Evolutionary conservation across 2,113 vertebrate genomes (phyloP).

Genomic region (Solea senegalensis): DNA sequence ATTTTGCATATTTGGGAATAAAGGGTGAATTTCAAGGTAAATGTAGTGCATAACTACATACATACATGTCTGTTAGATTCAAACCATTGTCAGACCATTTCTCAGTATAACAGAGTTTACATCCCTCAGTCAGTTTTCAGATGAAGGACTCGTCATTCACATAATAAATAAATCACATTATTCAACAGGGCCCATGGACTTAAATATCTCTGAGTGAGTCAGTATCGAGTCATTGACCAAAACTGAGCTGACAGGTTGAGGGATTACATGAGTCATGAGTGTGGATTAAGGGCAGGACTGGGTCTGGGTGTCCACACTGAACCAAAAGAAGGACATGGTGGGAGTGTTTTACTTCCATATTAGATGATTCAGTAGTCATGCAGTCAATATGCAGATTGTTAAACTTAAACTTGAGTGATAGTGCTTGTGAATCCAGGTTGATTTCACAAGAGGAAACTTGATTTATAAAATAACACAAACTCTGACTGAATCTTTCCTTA

Average conservation of each 20-base stretch:
- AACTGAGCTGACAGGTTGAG: slow-evolving; percentile 54
- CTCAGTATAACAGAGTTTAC: too few species aligned
- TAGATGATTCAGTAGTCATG: too few species aligned
- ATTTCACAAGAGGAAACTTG: not conserved
- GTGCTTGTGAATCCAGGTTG: not conserved
- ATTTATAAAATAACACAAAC: not conserved
- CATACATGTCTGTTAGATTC: too few species aligned
- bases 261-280: slow-evolving; percentile 75
- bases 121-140: too few species aligned
- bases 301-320: slow-evolving; percentile 2
- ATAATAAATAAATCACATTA: slow-evolving; percentile 33
- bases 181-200: slow-evolving; percentile 35
- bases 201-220: slow-evolving; percentile 41
- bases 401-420: not conserved
- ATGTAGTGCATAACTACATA: too few species aligned
- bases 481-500: not conserved
- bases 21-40: too few species aligned
- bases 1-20: too few species aligned
- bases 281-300: slow-evolving; percentile 55
- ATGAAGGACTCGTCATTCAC: too few species aligned
- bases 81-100: too few species aligned
- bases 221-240: slow-evolving; percentile 45
- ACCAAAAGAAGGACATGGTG: too few species aligned
- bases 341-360: too few species aligned
- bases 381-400: too few species aligned